These are phyloP conservation scores for Galeruca laticollis DNA, from an alignment of 2,888 invertebrate species.

Conservation along the genomic window DNA sequence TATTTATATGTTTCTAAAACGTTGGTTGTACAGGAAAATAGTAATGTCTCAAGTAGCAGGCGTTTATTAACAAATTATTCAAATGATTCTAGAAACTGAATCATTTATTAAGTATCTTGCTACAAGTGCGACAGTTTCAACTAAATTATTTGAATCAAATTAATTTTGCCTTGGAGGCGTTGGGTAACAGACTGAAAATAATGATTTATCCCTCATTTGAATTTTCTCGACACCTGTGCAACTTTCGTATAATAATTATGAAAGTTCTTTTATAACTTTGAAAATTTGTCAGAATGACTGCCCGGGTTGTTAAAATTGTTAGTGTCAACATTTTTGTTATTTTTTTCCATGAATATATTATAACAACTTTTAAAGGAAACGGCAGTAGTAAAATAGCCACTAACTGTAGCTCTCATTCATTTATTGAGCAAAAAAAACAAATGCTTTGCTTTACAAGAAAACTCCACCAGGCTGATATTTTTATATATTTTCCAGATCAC, in stretches of 20 bases:
- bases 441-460: no score
- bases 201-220: background rate
- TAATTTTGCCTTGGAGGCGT: background rate
- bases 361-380: no score
- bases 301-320: background rate
- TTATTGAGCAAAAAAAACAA: no score
- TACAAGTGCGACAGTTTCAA: background rate
- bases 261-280: background rate
- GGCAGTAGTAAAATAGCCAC: no score
- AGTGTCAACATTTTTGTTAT: background rate
- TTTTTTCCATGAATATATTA: no score
- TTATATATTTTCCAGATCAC: no score
- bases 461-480: no score
- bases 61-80: no score
- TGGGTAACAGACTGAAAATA: background rate
- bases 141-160: constrained; percentile 3
- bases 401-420: no score
- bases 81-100: background rate
- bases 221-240: background rate
- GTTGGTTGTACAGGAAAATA: no score
- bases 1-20: no score
- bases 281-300: background rate
- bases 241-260: background rate
- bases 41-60: no score
- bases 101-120: background rate